Evolutionary conservation across 2,888 invertebrate genomes (phyloP).

Genomic region (Idaea biselata): DNA sequence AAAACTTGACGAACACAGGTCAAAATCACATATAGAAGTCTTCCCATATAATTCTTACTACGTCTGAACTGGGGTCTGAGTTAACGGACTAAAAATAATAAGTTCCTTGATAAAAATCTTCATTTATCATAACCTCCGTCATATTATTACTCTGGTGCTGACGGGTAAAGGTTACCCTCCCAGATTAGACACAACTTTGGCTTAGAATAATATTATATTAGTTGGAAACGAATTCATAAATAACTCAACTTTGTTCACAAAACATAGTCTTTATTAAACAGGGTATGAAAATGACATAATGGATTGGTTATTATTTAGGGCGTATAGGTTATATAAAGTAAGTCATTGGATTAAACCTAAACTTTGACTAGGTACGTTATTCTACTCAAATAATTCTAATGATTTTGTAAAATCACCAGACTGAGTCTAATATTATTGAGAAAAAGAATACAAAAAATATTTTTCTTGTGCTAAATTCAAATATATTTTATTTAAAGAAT

Average conservation of each 20-base stretch:
- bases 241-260: neutral
- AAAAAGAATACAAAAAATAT: no score
- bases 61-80: constrained; percentile 17
- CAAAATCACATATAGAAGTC: neutral
- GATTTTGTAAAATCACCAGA: no score
- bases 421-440: no score
- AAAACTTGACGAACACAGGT: neutral
- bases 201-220: constrained; percentile 3
- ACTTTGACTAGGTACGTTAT: no score
- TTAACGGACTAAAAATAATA: constrained; percentile 26
- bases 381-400: no score
- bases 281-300: neutral
- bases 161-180: constrained; percentile 14
- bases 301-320: neutral
- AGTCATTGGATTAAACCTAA: no score
- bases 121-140: constrained; percentile 24
- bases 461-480: no score
- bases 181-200: constrained; percentile 15
- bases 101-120: constrained; percentile 25
- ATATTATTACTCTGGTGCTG: constrained; percentile 24
- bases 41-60: neutral
- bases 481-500: no score
- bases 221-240: constrained; percentile 5
- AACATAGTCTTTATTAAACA: neutral
- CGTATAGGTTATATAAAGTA: neutral